Conservation (phyloP, 2,113 vertebrate species). For the Rhinopomastus cyanomelas region DNA sequence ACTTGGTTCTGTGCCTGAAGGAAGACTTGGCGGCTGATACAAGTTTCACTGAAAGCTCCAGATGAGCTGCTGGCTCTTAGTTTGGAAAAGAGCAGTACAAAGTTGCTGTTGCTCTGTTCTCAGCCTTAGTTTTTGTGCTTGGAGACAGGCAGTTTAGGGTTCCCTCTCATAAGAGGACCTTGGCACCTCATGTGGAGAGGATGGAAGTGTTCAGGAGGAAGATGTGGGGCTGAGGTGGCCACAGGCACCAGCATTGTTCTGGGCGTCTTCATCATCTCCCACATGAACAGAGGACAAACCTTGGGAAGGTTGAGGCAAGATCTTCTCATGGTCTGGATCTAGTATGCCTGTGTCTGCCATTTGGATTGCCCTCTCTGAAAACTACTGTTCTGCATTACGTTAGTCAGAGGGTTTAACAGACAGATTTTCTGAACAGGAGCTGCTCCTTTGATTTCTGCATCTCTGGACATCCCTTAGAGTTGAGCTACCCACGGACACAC, state of each 20-base stretch:
- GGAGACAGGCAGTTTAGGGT: background rate
- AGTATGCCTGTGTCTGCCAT: background rate
- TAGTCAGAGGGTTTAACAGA: background rate
- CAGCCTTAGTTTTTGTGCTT: background rate
- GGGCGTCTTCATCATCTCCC: background rate
- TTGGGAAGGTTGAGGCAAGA: background rate
- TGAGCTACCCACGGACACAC: accelerated
- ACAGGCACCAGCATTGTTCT: background rate
- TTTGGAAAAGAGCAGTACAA: background rate
- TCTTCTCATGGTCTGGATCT: background rate
- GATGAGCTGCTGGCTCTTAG: background rate
- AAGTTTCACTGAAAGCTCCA: background rate
- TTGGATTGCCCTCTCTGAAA: background rate
- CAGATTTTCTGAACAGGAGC: background rate
- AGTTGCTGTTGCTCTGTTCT: background rate
- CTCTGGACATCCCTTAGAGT: background rate
- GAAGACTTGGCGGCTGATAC: background rate
- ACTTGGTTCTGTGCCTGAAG: background rate
- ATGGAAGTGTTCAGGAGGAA: background rate
- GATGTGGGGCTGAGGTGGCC: background rate
- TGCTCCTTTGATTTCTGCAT: background rate
- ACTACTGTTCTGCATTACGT: background rate
- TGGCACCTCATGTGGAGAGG: accelerated
- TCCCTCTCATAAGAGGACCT: accelerated
- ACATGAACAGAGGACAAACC: background rate